These are phyloP conservation scores for Epsilonema sp. DNA, from an alignment of 2,888 invertebrate species.

Conservation along the genomic window DNA sequence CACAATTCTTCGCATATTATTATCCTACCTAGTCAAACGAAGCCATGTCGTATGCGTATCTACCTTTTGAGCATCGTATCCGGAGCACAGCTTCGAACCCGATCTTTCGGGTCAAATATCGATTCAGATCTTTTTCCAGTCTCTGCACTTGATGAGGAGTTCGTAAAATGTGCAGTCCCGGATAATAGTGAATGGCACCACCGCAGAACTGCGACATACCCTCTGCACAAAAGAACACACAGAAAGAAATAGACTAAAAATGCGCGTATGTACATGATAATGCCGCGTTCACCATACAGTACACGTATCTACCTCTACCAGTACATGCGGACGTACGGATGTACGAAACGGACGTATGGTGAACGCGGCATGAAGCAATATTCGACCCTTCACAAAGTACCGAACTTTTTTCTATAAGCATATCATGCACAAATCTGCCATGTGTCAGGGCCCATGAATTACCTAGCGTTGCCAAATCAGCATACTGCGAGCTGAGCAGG, in stretches of 20 bases:
- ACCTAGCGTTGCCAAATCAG: conserved; percentile 81
- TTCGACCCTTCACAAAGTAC: no score
- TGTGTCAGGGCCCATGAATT: no score
- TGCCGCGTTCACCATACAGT: no score
- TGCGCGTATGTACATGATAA: background rate
- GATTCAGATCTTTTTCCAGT: conserved; percentile 52
- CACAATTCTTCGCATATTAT: no score
- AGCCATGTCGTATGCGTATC: conserved; percentile 6
- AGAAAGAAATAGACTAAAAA: background rate
- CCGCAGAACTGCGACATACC: conserved; percentile 85
- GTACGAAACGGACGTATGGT: no score
- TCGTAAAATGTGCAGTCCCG: conserved; percentile 51
- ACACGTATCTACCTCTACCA: no score
- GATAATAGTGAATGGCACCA: conserved; percentile 75
- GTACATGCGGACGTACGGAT: no score
- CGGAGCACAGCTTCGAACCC: conserved; percentile 98
- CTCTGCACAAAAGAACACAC: no score
- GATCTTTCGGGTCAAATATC: conserved; percentile 85
- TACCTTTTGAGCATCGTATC: conserved; percentile 67
- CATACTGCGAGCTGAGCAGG: conserved; percentile 71
- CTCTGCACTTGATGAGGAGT: conserved; percentile 50
- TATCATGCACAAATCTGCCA: no score
- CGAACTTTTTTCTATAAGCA: no score
- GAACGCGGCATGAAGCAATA: no score
- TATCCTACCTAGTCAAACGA: background rate